A percentile compares a stretch with the other conserved stretches of the same genome.
Evolutionary conservation across 2,113 vertebrate genomes (phyloP).

Genomic region (Podarcis muralis): DNA sequence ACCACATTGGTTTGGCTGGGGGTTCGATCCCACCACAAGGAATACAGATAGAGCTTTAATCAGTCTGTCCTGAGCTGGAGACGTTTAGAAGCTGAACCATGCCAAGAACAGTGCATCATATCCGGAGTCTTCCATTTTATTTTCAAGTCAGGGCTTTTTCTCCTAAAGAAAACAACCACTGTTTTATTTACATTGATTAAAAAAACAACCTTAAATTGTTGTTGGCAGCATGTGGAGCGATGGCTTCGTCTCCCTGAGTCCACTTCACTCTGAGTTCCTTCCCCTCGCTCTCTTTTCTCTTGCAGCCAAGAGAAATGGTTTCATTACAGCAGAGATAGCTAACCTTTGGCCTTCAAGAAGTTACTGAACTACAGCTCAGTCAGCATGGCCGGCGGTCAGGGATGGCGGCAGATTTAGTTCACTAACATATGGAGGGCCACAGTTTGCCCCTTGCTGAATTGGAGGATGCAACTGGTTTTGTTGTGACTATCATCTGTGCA

Average conservation of each 20-base stretch:
- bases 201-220: background rate
- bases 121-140: background rate
- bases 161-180: background rate
- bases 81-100: background rate
- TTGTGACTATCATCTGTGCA: background rate
- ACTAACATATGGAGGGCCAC: too few relatives aligned
- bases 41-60: slow-evolving; percentile 12
- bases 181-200: background rate
- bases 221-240: background rate
- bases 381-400: too few relatives aligned
- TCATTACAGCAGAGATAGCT: background rate
- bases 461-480: background rate
- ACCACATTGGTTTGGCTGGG: background rate
- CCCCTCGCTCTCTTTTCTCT: background rate
- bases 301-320: background rate
- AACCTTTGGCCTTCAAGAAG: too few relatives aligned
- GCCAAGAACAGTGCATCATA: background rate
- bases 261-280: background rate
- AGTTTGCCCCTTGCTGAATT: background rate
- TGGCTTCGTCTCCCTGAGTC: background rate
- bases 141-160: background rate
- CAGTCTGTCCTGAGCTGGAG: background rate
- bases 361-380: too few relatives aligned
- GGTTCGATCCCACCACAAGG: background rate
- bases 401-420: too few relatives aligned